Evolutionary conservation across 2,113 vertebrate species (phyloP).

Genomic region (Aplodontia rufa): DNA sequence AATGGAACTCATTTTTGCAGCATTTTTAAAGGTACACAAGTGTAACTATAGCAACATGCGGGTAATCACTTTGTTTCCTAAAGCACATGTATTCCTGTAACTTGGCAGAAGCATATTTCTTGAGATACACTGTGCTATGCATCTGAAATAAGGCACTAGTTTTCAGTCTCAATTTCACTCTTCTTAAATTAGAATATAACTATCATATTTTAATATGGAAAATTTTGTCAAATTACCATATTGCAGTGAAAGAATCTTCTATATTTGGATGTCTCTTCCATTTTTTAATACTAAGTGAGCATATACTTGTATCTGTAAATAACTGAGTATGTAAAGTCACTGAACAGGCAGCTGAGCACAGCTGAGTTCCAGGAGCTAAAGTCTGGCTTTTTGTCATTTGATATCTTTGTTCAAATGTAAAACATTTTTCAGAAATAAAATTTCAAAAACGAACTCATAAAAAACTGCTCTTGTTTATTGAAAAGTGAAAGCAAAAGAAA

Average conservation of each 20-base stretch:
- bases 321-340: not conserved
- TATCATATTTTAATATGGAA: conserved; percentile 36
- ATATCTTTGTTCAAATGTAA: not conserved
- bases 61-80: conserved; percentile 46
- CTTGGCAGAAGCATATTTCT: conserved; percentile 1
- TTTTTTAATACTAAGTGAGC: conserved; percentile 12
- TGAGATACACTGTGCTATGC: not conserved
- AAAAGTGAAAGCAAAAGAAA: not conserved
- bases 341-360: rapidly evolving
- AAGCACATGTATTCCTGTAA: not conserved
- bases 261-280: not conserved
- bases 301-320: not conserved
- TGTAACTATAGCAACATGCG: conserved; percentile 57
- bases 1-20: conserved; percentile 64
- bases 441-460: not conserved
- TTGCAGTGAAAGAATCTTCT: not conserved
- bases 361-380: no score
- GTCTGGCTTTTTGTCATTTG: not conserved
- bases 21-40: conserved; percentile 44
- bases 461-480: not conserved
- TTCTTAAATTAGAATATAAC: conserved; percentile 49
- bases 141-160: conserved; percentile 24
- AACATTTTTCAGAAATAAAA: not conserved
- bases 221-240: conserved; percentile 51
- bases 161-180: conserved; percentile 32